A percentile compares a stretch with the other conserved stretches of the same genome.
Evolutionary conservation across 2,888 invertebrate species (phyloP).

Genomic region (Melitaea athalia): DNA sequence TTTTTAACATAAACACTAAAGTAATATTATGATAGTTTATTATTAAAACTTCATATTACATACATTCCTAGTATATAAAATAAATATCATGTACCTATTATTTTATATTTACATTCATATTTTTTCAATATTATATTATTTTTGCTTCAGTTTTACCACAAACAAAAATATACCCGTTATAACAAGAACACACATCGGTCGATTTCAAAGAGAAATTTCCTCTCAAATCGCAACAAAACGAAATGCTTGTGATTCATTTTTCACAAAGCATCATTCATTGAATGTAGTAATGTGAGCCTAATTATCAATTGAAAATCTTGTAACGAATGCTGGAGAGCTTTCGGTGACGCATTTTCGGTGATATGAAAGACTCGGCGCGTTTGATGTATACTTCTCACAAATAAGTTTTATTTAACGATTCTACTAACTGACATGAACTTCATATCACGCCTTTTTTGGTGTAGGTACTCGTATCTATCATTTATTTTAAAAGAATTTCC

Average conservation of each 20-base stretch:
- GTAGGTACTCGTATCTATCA: too few species aligned
- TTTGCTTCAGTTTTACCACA: neutral
- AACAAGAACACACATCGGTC: neutral
- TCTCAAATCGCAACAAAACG: constrained; percentile 20
- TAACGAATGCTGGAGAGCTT: constrained; percentile 50
- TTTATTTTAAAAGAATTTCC: too few species aligned
- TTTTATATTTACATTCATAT: too few species aligned
- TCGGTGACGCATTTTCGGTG: constrained; percentile 34
- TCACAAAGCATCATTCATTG: constrained; percentile 51
- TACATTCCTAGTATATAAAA: neutral
- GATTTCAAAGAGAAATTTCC: constrained; percentile 3
- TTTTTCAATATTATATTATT: neutral
- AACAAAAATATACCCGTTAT: neutral
- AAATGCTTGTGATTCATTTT: constrained; percentile 28
- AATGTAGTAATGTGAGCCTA: constrained; percentile 73
- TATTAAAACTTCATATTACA: too few species aligned
- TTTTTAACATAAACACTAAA: too few species aligned
- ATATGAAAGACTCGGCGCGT: constrained; percentile 33
- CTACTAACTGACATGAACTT: too few species aligned
- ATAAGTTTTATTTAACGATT: too few species aligned
- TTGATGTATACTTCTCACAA: constrained; percentile 22
- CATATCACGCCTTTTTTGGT: too few species aligned
- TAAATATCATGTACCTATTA: neutral
- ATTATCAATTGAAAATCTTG: constrained; percentile 78
- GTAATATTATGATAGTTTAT: too few species aligned